A percentile compares a stretch with the other conserved stretches of the same genome.
phyloP scores from a whole-genome alignment of 2,113 vertebrate genomes.

The Pionites leucogaster region DNA sequence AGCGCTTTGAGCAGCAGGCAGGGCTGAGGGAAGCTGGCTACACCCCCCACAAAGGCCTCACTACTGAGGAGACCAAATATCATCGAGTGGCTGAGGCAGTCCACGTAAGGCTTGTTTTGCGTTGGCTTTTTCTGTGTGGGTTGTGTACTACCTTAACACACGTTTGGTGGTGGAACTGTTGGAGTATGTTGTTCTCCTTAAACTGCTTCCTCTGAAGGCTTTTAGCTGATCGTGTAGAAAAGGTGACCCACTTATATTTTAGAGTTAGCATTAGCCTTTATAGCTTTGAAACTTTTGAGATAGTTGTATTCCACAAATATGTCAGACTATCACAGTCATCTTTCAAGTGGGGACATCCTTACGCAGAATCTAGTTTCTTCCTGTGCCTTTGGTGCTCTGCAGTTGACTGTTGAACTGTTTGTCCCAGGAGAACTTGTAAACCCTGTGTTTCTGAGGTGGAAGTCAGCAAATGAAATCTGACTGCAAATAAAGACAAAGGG shows the following conservation, averaged over 20 bases:
- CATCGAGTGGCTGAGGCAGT: conserved; percentile 85
- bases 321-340: background rate
- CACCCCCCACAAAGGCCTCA: conserved; percentile 91
- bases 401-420: background rate
- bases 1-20: conserved; percentile 91
- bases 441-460: background rate
- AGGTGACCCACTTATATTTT: background rate
- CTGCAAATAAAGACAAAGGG: background rate
- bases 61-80: conserved; percentile 89
- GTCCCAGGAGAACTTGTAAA: background rate
- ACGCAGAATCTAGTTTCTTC: background rate
- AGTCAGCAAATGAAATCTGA: background rate
- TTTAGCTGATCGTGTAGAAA: background rate
- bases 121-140: background rate
- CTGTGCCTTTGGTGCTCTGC: background rate
- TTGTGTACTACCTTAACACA: background rate
- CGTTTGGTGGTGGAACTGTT: background rate
- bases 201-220: background rate
- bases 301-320: background rate
- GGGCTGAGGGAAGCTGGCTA: conserved; percentile 91
- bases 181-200: background rate
- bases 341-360: background rate
- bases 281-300: background rate
- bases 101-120: conserved; percentile 80
- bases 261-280: background rate